These are phyloP conservation scores for Oryzias curvinotus DNA, from an alignment of 2,113 vertebrate species.

Conservation along the genomic window DNA sequence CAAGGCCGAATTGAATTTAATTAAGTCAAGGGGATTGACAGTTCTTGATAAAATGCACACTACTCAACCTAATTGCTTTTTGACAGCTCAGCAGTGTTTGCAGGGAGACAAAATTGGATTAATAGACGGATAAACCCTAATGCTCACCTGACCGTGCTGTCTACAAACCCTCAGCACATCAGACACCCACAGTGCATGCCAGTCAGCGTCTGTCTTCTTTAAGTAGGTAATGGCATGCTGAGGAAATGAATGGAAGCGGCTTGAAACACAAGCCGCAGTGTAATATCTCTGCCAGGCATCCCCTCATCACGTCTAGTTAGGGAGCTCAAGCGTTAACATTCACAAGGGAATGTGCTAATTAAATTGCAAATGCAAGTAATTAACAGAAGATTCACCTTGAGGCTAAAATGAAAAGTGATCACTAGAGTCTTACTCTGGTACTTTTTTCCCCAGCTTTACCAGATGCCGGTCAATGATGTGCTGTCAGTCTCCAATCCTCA, in stretches of 20 bases:
- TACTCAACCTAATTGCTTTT: slow-evolving; percentile 79
- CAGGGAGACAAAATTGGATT: slow-evolving; percentile 73
- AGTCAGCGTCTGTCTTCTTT: slow-evolving; percentile 20
- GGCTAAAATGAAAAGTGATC: slow-evolving; percentile 50
- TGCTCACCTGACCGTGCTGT: slow-evolving; percentile 38
- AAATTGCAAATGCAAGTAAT: slow-evolving; percentile 69
- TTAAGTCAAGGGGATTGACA: slow-evolving; percentile 73
- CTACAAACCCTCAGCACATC: slow-evolving; percentile 24
- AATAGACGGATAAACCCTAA: slow-evolving; percentile 57
- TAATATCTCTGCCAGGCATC: slow-evolving; percentile 31
- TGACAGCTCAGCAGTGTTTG: slow-evolving; percentile 76
- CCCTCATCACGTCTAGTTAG: slow-evolving; percentile 30
- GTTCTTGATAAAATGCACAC: slow-evolving; percentile 74
- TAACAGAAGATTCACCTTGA: slow-evolving; percentile 63
- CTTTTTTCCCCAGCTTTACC: slow-evolving; percentile 11
- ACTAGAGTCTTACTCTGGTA: slow-evolving; percentile 28
- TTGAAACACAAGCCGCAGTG: slow-evolving; percentile 5
- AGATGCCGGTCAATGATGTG: slow-evolving; percentile 13
- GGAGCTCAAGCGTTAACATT: slow-evolving; percentile 50
- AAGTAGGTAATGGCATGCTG: neutral
- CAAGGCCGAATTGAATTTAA: slow-evolving; percentile 65
- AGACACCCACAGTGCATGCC: slow-evolving; percentile 11
- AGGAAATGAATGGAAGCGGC: neutral
- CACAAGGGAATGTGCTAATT: slow-evolving; percentile 71
- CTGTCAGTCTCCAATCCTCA: neutral